Percentiles rank a stretch among this genome's conserved stretches.
Evolutionary conservation across 2,797 vertebrate genomes (phyloP).

Genomic region (Todus mexicanus): DNA sequence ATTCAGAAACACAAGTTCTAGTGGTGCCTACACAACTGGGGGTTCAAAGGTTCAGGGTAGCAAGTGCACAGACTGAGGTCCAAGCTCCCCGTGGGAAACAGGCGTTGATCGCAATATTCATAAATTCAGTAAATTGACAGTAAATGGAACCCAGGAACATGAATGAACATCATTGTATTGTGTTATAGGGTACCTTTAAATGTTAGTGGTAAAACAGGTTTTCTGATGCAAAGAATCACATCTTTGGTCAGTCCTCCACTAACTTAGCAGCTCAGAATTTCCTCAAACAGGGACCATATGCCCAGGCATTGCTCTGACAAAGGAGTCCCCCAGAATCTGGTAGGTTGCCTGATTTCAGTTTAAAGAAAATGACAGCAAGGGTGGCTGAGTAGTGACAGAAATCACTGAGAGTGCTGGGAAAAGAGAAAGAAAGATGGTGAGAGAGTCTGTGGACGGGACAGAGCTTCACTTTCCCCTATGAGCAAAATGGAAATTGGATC

Average conservation of each 20-base stretch:
- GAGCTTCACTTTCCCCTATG: not conserved
- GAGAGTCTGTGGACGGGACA: not conserved
- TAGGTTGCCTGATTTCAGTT: not conserved
- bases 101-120: not conserved
- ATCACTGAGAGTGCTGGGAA: not conserved
- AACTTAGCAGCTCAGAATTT: not conserved
- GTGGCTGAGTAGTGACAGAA: not conserved
- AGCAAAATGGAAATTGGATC: not conserved
- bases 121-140: not conserved
- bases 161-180: not conserved
- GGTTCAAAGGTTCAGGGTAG: not conserved
- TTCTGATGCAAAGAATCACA: not conserved
- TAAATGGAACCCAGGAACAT: not conserved
- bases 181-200: not conserved
- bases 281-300: not conserved
- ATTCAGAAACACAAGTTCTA: not conserved
- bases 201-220: not conserved
- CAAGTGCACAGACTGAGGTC: not conserved
- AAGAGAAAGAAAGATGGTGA: not conserved
- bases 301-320: not conserved
- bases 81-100: not conserved
- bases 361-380: not conserved
- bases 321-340: not conserved
- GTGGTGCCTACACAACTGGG: not conserved
- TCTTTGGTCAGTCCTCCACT: not conserved